Conservation (phyloP, 2,113 vertebrate species). For the Cyanistes caeruleus region DNA sequence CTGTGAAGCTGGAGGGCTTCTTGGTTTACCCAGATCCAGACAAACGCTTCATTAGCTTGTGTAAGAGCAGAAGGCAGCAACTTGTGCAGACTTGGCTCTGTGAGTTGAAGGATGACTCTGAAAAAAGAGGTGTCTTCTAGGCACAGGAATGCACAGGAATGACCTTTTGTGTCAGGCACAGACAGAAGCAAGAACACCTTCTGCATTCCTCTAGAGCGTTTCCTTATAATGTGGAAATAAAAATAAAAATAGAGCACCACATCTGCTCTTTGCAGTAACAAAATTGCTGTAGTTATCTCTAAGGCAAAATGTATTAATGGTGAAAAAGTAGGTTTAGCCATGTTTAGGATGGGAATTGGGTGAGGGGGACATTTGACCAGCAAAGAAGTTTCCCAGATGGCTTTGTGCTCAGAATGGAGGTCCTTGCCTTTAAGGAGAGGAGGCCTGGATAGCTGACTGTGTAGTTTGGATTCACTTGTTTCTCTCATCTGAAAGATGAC, state of each 20-base stretch:
- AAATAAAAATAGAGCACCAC: background rate
- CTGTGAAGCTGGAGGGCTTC: background rate
- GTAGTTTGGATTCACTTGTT: background rate
- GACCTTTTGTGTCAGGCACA: background rate
- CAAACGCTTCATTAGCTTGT: background rate
- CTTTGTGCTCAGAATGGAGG: accelerated
- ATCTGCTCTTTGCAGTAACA: background rate
- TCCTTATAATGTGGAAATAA: background rate
- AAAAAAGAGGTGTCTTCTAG: background rate
- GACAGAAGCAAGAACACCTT: background rate
- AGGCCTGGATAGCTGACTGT: accelerated
- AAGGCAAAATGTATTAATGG: background rate
- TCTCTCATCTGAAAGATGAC: background rate
- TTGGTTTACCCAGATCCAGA: background rate
- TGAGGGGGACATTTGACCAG: background rate
- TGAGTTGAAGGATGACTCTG: background rate
- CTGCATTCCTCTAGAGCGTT: background rate
- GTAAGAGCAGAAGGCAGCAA: background rate
- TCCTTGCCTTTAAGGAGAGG: background rate
- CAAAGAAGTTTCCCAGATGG: background rate
- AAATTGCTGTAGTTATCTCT: background rate
- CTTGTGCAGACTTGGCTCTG: accelerated
- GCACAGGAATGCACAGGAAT: background rate
- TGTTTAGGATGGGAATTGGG: background rate
- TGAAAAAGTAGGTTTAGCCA: background rate